Percentiles rank a stretch among this genome's conserved stretches.
Evolutionary conservation across 2,797 vertebrate species (phyloP).

Genomic region (Chaetophractus vellerosus): DNA sequence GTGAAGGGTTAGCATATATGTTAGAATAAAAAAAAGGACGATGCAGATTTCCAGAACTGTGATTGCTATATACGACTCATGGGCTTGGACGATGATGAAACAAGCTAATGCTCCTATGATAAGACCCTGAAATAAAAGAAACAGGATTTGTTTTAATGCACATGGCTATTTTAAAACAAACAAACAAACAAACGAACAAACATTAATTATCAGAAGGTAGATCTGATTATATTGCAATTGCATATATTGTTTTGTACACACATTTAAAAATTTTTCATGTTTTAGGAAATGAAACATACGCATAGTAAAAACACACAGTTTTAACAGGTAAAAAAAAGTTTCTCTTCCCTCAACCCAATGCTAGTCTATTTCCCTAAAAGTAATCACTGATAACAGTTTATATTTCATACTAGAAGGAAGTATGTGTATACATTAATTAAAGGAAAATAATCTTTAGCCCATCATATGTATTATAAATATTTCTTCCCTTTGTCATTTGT

Average conservation of each 20-base stretch:
- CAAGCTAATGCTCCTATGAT: background rate
- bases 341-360: slow-evolving; percentile 28
- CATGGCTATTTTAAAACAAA: background rate
- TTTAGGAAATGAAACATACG: slow-evolving; percentile 25
- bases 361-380: background rate
- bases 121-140: slow-evolving; percentile 68
- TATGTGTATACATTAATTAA: background rate
- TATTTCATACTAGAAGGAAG: no score
- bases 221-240: background rate
- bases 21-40: slow-evolving; percentile 65
- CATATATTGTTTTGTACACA: background rate
- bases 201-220: background rate
- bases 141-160: slow-evolving; percentile 56
- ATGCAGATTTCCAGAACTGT: slow-evolving; percentile 76
- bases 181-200: background rate
- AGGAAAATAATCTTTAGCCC: background rate
- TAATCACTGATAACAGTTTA: no score
- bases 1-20: slow-evolving; percentile 74
- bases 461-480: background rate
- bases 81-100: slow-evolving; percentile 44
- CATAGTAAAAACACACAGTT: slow-evolving; percentile 31
- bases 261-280: no score
- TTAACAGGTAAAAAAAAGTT: background rate
- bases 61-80: slow-evolving; percentile 64
- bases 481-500: background rate